Base-by-base conservation (phyloP, 2,113 vertebrate genomes). In the Plotosus lineatus region DNA sequence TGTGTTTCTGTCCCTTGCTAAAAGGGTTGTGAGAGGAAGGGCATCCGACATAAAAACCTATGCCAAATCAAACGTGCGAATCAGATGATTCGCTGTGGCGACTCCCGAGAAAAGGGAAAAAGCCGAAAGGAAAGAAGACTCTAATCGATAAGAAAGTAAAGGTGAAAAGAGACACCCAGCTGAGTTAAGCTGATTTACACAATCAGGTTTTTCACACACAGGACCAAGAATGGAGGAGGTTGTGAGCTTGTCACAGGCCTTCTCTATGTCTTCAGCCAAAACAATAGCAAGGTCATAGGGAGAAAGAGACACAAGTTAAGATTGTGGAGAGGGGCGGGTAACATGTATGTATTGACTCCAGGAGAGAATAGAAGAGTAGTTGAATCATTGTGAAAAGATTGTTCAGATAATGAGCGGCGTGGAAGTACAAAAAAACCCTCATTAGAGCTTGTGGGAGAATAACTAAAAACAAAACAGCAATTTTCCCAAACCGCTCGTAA, bases 191-290 rank as follows among this genome's bases (percentile, higher is more conserved):
- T 75, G 28, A 60, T 55, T 71, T 23, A 51, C 71, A 82, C 36
- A 42, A 77, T 74, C 51, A 44, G 15, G 14, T 63, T 46, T 36
- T 38, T n/a, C 56, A 33, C 17, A 19, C 40, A 56, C 28, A 44
- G 63, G 14, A 23, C 8, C 53, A 71, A 82, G 50, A 77, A 82
- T 38, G 28, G 73, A 82, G 19, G 19, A 9, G 65, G 50, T n/a
- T 33, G 40, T 23, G 53, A 48, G 26, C 17, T 28, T 9, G 21
- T 48, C 42, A 66, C 19, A 51, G 46, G 50, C 46, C 1, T 19
- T 58, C 50, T 55, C 51, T 56, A 23, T 42, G 33, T 40, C 23
- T 78, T 38, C 9, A 33, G 3, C 4, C 44, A 51, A 40, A 69
- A 75, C 75, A 80, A 51, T 51, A 56, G 75, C 42, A 33, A 28